Evolutionary conservation across 1,140 invertebrate genomes (phyloP), one percentile per base, ranked within the genome.

Genomic region (Brachionus rotundiformis): DNA sequence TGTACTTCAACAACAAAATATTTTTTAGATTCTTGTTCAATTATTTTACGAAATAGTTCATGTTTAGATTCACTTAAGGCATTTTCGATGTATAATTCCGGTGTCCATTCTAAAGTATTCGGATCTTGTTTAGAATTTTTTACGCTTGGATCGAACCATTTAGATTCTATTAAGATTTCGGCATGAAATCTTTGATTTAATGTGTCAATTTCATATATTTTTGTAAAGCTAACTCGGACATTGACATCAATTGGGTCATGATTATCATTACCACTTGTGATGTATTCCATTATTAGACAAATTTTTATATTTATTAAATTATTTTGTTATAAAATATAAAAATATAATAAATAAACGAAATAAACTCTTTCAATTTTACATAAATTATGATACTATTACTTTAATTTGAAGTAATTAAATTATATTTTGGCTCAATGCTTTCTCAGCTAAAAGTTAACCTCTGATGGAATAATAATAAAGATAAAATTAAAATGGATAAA

Each of bases 141-240:
- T 10, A 54, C 47, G 41, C 13, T 79, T 4, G 76, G 31, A 27
- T 54, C 76, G 41, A 13, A 10, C 79, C 79, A 81, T 63, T 54
- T 63, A 1, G 79, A 41, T 47, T 81, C 79, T n/a, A 81, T 65
- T 23, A 54, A 3, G 23, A 63, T 27, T 65, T 81, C 54, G 6
- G 79, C 79, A 10, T 81, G 79, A 81, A 63, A 81, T 81, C 54
- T 25, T 31, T 81, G 54, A 81, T 81, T 81, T 27, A 65, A 5
- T 16, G 79, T 81, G 44, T 81, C 79, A 6, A 81, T 65, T 3
- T 77, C 73, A 11, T 54, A 31, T 1, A 77, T 77, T 59, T 54
- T 54, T 10, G 47, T 54, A 59, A 77, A 77, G n/a, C 44, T 77
- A 0, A 77, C 29, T 19, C 73, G 25, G 19, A 77, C 29, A 19